phyloP scores from a whole-genome alignment of 1,140 invertebrate species.

The Zaprionus gabonicus region DNA sequence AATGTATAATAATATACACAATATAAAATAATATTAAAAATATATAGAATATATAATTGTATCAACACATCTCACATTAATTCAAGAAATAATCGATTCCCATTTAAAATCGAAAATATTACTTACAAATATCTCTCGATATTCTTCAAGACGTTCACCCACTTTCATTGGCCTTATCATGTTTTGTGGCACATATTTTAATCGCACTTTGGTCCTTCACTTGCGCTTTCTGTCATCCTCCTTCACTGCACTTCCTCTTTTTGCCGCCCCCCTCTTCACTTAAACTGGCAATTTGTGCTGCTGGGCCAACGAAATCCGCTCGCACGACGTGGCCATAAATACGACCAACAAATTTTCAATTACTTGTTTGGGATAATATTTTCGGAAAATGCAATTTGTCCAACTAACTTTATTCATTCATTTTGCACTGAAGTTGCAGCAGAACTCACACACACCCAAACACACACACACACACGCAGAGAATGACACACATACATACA shows the following conservation, averaged over 20 bases:
- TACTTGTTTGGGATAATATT: constrained; percentile 81
- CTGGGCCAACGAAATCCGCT: constrained; percentile 22
- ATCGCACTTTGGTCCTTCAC: background rate
- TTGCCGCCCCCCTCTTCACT: background rate
- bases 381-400: constrained; percentile 79
- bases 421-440: constrained; percentile 68
- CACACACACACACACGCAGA: constrained; percentile 10
- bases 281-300: constrained; percentile 23
- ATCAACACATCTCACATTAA: no score
- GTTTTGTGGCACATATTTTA: background rate
- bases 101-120: no score
- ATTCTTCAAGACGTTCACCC: no score
- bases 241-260: background rate
- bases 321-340: constrained; percentile 57
- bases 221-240: background rate
- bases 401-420: constrained; percentile 80
- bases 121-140: no score
- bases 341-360: constrained; percentile 76
- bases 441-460: constrained; percentile 27
- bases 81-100: no score
- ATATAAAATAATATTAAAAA: no score
- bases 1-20: no score
- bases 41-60: no score
- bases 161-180: background rate
- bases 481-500: constrained; percentile 21